phyloP scores from a whole-genome alignment of 2,797 vertebrate genomes.

The Sebastes oblongus region DNA sequence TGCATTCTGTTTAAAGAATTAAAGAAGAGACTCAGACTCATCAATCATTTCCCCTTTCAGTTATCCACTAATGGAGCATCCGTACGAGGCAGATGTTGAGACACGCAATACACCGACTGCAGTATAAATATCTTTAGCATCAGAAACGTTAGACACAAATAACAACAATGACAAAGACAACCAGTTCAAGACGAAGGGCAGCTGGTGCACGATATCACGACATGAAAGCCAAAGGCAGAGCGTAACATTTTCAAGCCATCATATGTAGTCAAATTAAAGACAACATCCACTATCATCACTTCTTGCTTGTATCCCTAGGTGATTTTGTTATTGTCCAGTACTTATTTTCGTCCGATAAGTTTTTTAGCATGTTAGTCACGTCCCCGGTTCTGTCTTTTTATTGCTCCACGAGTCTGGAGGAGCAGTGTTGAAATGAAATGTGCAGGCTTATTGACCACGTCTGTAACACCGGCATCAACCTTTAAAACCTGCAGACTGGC shows the following conservation, averaged over 20 bases:
- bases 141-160: not conserved
- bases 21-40: constrained; percentile 7
- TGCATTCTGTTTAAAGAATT: constrained; percentile 9
- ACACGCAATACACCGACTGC: not conserved
- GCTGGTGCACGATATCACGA: constrained; percentile 22
- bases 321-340: constrained; percentile 22
- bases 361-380: constrained; percentile 17
- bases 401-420: not conserved
- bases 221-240: constrained; percentile 47
- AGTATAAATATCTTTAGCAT: not conserved
- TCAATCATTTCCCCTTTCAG: constrained; percentile 37
- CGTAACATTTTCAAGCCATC: constrained; percentile 52
- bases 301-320: constrained; percentile 24
- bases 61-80: constrained; percentile 25
- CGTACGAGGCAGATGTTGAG: constrained; percentile 12
- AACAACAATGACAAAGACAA: constrained; percentile 28
- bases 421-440: not conserved
- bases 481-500: not conserved
- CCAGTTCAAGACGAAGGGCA: constrained; percentile 49
- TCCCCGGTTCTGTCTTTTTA: not conserved
- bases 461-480: not conserved
- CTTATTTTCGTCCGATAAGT: not conserved
- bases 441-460: not conserved
- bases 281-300: constrained; percentile 16
- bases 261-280: constrained; percentile 24